These are phyloP conservation scores for Eptatretus atami DNA, from an alignment of 2,797 vertebrate species.

Conservation along the genomic window DNA sequence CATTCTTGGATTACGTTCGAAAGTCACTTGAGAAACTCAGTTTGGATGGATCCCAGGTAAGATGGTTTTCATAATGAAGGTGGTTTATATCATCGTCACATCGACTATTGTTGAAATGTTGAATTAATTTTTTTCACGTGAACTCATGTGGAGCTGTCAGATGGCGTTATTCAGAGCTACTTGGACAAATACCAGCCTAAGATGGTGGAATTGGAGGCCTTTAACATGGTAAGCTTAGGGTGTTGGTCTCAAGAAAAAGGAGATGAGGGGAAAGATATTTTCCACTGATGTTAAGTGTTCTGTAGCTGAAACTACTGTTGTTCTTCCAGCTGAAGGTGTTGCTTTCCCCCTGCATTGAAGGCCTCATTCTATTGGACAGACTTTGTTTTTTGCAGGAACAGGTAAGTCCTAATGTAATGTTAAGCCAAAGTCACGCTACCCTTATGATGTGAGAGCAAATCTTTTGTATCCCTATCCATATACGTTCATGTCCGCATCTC, in stretches of 20 bases:
- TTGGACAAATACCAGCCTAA: slow-evolving; percentile 28
- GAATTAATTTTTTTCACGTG: too few relatives aligned
- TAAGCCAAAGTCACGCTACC: too few relatives aligned
- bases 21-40: slow-evolving; percentile 44
- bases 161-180: slow-evolving; percentile 35
- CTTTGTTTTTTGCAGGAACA: slow-evolving; percentile 79
- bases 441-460: too few relatives aligned
- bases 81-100: too few relatives aligned
- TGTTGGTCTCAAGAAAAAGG: neutral
- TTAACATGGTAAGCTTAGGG: slow-evolving; percentile 43
- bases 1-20: slow-evolving; percentile 56
- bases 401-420: slow-evolving; percentile 19
- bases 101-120: too few relatives aligned
- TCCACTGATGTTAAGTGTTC: too few relatives aligned
- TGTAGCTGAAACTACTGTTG: too few relatives aligned
- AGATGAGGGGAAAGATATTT: too few relatives aligned
- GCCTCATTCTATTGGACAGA: slow-evolving; percentile 64
- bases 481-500: too few relatives aligned
- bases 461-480: too few relatives aligned
- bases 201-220: slow-evolving; percentile 50
- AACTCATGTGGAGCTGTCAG: slow-evolving; percentile 22
- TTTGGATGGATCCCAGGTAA: slow-evolving; percentile 50
- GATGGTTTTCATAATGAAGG: slow-evolving; percentile 9
- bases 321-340: slow-evolving; percentile 41
- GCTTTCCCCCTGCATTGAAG: slow-evolving; percentile 65